Base-by-base conservation (phyloP, 2,888 invertebrate genomes). In the Acanthoscelides obtectus region DNA sequence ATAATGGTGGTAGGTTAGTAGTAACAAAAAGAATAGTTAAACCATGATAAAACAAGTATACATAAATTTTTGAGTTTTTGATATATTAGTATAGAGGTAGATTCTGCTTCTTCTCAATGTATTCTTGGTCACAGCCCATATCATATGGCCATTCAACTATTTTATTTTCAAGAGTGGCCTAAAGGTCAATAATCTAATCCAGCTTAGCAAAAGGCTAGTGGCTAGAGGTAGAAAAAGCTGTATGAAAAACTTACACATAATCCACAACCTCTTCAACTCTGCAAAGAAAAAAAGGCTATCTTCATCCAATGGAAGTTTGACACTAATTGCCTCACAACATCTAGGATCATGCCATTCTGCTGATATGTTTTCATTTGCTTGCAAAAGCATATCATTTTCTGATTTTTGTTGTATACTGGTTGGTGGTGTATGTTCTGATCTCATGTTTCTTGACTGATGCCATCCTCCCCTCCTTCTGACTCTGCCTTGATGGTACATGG, bases 221-320 rank as follows among this genome's bases (percentile, higher is more conserved):
- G 22, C 1, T 19, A 22, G 4, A 70, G 67, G 19, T 22, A 27
- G 6, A 64, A 69, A n/a, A 25, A 5, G 25, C 1, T 12, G n/a
- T 5, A 67, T 22, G 5, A 68, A 22, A 63, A 20, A 77, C 80
- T 79, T 79, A 83, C 83, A 75, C 78, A 82, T 77, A 69, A 79
- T 81, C 79, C 79, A 83, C 76, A 81, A 77, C 6, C 72, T 75
- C 71, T 86, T 86, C 45, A 89, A 77, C 75, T 88, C 86, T 20
- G 84, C 76, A 22, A 88, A 84, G 87, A 89, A 88, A 20, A 77
- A 69, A 72, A 74, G 73, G 67, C 84, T 83, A 70, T 81, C 80
- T 6, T 84, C 82, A 78, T 88, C 87, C 71, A 89, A 83, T 69
- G 85, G 82, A 71, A 87, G 84, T 77, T 86, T 83, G 45, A 89